These are phyloP conservation scores for Callosobruchus maculatus DNA, from an alignment of 2,888 invertebrate species.

Conservation along the genomic window DNA sequence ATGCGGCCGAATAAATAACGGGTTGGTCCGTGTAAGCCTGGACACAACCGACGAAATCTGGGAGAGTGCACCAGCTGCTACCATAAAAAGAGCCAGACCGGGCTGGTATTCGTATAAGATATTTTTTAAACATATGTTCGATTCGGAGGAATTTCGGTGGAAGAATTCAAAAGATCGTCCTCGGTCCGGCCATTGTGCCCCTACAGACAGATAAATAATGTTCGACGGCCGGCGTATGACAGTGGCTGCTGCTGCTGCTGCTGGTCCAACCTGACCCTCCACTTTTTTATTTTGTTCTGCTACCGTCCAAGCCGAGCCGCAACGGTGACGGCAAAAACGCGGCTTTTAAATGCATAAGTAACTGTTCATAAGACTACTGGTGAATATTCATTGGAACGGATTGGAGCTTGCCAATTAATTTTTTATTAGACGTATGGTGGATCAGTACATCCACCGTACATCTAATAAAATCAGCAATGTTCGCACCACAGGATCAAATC, in stretches of 20 bases:
- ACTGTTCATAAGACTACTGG: background rate
- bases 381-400: background rate
- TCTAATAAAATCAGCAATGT: too few species aligned
- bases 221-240: conserved; percentile 49
- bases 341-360: background rate
- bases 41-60: background rate
- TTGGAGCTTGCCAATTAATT: too few species aligned
- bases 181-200: conserved; percentile 45
- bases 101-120: conserved; percentile 48
- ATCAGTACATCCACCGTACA: too few species aligned
- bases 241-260: conserved; percentile 43
- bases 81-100: background rate
- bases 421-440: too few species aligned
- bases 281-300: background rate
- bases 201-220: conserved; percentile 51
- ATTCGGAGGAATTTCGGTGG: conserved; percentile 46
- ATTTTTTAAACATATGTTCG: conserved; percentile 51
- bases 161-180: conserved; percentile 43
- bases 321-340: background rate
- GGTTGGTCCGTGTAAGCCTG: background rate
- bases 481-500: too few species aligned
- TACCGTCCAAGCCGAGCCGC: background rate
- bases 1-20: background rate
- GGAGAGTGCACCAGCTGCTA: background rate
- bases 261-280: background rate